phyloP scores from a whole-genome alignment of 37 sponge, comb jelly and placozoan genomes.

The Theonella swinhoei region DNA sequence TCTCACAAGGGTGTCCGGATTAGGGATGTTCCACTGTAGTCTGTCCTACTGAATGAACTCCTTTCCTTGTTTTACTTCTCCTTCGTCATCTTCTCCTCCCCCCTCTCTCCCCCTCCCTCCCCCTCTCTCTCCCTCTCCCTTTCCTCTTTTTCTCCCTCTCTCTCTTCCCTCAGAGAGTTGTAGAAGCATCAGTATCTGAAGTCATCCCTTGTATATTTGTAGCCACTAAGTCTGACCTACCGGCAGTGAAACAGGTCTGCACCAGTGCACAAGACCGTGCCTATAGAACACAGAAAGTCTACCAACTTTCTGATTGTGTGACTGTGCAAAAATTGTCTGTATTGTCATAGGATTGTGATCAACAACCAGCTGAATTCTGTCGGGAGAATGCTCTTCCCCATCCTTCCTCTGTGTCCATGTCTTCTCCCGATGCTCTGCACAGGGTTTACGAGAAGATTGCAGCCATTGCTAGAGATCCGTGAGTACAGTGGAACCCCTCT shows the following conservation, averaged over 20 bases:
- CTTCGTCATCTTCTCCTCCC: background rate
- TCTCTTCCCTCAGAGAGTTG: slow-evolving; percentile 30
- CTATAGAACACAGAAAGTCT: too few species aligned
- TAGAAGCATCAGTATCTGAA: slow-evolving; percentile 43
- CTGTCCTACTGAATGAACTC: too few species aligned
- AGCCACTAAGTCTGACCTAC: slow-evolving; percentile 71
- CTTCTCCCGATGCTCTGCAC: slow-evolving; percentile 25
- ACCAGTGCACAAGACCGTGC: too few species aligned
- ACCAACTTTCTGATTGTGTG: background rate
- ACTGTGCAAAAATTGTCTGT: background rate
- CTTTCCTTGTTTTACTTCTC: too few species aligned
- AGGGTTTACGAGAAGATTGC: slow-evolving; percentile 48
- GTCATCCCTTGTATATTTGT: slow-evolving; percentile 80
- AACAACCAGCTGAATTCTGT: slow-evolving; percentile 51
- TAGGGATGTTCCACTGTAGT: too few species aligned
- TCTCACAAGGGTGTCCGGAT: too few species aligned
- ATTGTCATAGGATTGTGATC: slow-evolving; percentile 31
- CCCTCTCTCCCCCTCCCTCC: background rate
- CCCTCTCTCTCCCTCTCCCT: too few species aligned
- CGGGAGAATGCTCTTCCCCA: slow-evolving; percentile 52
- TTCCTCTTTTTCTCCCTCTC: too few species aligned
- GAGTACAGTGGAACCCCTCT: too few species aligned
- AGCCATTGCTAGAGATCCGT: slow-evolving; percentile 70
- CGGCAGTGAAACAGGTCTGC: slow-evolving; percentile 76
- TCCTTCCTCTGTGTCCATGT: slow-evolving; percentile 17